These are phyloP conservation scores for Drosophila punjabiensis DNA, from an alignment of 1,140 invertebrate genomes.

Conservation along the genomic window DNA sequence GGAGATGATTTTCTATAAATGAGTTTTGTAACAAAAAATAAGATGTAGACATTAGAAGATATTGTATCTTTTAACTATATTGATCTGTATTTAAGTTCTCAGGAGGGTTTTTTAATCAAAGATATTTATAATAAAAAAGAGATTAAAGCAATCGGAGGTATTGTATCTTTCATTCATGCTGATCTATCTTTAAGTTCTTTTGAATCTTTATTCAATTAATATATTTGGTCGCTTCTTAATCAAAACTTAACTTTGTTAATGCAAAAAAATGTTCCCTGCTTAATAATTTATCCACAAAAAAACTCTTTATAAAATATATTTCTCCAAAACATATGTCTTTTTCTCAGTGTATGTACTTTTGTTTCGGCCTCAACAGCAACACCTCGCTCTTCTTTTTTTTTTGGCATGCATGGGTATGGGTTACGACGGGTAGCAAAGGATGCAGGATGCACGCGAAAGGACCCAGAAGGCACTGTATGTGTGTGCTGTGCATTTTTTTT, in stretches of 20 bases:
- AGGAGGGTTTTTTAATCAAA: too few species aligned
- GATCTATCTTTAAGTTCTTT: neutral
- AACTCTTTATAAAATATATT: neutral
- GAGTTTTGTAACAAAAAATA: neutral
- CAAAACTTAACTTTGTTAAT: too few species aligned
- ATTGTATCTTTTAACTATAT: neutral
- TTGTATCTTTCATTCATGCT: too few species aligned
- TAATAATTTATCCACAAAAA: too few species aligned
- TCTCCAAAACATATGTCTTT: neutral
- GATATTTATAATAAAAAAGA: too few species aligned
- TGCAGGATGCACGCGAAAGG: slow-evolving; percentile 34
- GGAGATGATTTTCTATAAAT: neutral
- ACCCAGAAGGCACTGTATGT: slow-evolving; percentile 4
- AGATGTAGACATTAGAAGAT: neutral
- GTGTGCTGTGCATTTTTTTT: slow-evolving; percentile 50
- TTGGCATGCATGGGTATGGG: neutral
- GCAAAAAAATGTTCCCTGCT: too few species aligned
- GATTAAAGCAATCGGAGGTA: too few species aligned
- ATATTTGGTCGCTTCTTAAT: too few species aligned
- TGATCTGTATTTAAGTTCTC: too few species aligned
- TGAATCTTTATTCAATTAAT: neutral
- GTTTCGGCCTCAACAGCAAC: slow-evolving; percentile 56
- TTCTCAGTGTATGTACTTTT: slow-evolving; percentile 26
- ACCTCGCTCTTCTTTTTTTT: slow-evolving; percentile 26
- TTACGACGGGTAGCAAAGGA: slow-evolving; percentile 6